Evolutionary conservation across 1,140 invertebrate species (phyloP), one percentile per base, ranked within the genome.

Genomic region (Luehdorfia chinensis): DNA sequence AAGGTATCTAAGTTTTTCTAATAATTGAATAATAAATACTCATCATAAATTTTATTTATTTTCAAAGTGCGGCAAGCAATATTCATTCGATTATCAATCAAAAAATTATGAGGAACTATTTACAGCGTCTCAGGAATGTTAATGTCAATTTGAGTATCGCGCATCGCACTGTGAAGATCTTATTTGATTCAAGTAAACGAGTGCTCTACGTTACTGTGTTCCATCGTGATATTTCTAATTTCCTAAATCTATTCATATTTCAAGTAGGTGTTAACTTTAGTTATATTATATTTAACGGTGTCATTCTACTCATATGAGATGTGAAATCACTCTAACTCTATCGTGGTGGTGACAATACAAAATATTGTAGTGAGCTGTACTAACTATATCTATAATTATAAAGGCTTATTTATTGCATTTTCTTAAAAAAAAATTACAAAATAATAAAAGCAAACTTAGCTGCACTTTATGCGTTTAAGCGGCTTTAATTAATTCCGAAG

Each of bases 361-460:
- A 27, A 7, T 27, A 27, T 27, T 8, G 25, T 27, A 7, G 1
- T 7, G 4, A 27, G 25, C 25, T 27, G 11, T 27, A 7, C 8
- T 27, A 27, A 27, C 8, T 31, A 13, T 6, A 31, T 31, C n/a
- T 31, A 12, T 31, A 31, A 12, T 31, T n/a, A n/a, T n/a, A 2
- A 12, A 12, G 12, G 25, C 25, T 27, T 27, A 27, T 27, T 9
- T 27, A 27, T 7, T n/a, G 11, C 8, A 27, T n/a, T n/a, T 9
- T 6, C 8, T 27, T 27, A 27, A 27, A 27, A 27, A 27, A 7
- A n/a, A 27, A n/a, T 27, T 27, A 27, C 25, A 13, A 31, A 31
- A 31, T 31, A 31, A 31, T 31, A 31, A 11, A 31, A 31, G 30
- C 30, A 31, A 21, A 31, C 2, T 30, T 31, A 31, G 30, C 30